Conservation (phyloP, 2,797 vertebrate species). For the Numenius phaeopus region DNA sequence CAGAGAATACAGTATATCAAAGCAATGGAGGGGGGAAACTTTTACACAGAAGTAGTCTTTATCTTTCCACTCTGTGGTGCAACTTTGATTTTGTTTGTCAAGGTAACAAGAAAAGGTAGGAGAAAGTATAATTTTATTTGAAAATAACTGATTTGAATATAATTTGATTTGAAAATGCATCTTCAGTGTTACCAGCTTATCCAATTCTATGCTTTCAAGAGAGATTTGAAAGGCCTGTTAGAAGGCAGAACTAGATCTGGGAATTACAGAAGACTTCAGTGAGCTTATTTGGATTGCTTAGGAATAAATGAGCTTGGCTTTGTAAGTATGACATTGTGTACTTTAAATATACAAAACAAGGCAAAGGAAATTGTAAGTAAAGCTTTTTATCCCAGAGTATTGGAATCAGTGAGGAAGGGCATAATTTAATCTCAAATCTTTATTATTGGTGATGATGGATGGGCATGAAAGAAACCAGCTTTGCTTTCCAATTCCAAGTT, state of each 20-base stretch:
- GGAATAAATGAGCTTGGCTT: constrained; percentile 46
- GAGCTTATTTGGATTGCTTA: constrained; percentile 11
- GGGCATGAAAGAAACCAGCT: not conserved
- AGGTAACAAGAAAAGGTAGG: not conserved
- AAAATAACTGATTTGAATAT: not conserved
- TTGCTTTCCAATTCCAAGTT: constrained; percentile 10
- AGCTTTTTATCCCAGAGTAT: constrained; percentile 44
- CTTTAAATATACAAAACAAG: constrained; percentile 25
- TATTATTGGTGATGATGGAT: constrained; percentile 33
- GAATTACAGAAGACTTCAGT: not conserved
- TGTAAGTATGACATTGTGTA: not conserved
- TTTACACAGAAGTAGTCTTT: not conserved
- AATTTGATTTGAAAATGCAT: not conserved
- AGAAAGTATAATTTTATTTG: not conserved
- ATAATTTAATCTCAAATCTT: constrained; percentile 20
- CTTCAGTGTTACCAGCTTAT: not conserved
- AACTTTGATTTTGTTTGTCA: not conserved
- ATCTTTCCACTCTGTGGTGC: not conserved
- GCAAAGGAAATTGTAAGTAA: constrained; percentile 60
- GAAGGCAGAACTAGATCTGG: not conserved
- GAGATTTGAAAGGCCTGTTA: not conserved
- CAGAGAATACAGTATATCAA: not conserved
- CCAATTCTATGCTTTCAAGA: not conserved
- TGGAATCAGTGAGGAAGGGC: not conserved
- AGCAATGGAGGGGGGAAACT: not conserved